Base-by-base conservation (phyloP, 2,113 vertebrate genomes). In the Ptyas mucosa region DNA sequence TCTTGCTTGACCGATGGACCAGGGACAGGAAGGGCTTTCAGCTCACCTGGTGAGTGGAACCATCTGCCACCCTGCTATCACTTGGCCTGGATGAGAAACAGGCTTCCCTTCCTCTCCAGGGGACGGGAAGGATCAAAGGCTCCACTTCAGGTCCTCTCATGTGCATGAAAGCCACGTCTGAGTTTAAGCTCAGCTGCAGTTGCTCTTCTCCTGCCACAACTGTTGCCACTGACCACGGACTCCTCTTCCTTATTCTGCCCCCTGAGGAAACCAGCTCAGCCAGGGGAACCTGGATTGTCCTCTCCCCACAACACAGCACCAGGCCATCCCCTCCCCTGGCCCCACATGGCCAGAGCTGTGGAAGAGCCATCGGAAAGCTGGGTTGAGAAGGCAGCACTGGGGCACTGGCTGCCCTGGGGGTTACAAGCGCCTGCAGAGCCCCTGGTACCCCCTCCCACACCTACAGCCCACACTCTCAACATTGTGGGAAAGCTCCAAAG, bases 201-300 rank as follows among this genome's bases (percentile, higher is more conserved):
- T 91, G 95, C 94, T 95, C 95, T 95, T 93, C 55, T 20, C 95
- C 94, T n/a, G 24, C 95, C 94, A 96, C 94, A 94, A 94, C 95
- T 95, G 94, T 93, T 95, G 95, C 89, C 96, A 97, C 97, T 97
- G 96, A 61, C 89, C 96, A 97, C 97, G 97, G 96, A 61, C 3
- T 29, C 24, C 9, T 61, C 58, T 61, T 61, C 57, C 21, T 26
- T 24, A 58, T 58, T 58, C 58, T 3, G 24, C 58, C 24, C 24
- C 58, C 9, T 61, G 3, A 3, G 58, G 24, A 29, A 64, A 64
- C 9, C 24, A 7, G 3, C 10, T 95, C 94, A 61, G 95, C 94
- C 92, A 93, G 97, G 93, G 92, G 23, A 58, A 58, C 8, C 23
- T 58, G 57, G 61, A 14, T 29, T 12, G 61, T 54, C 51, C 3